A percentile compares a stretch with the other conserved stretches of the same genome.
Evolutionary conservation across 2,797 vertebrate species (phyloP).

Genomic region (Limosa lapponica): DNA sequence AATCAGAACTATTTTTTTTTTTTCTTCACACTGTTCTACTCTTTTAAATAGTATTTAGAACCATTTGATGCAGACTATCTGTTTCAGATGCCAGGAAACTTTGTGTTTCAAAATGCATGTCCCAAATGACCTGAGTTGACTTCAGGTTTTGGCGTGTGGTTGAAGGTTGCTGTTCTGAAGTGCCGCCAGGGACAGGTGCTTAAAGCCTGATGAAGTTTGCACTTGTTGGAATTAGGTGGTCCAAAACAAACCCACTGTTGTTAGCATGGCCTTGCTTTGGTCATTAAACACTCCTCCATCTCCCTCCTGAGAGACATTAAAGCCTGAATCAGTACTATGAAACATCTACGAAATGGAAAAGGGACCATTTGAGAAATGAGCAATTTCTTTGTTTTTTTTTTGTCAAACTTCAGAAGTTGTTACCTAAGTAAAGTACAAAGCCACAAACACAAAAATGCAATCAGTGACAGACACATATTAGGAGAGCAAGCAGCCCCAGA

Average conservation of each 20-base stretch:
- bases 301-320: neutral
- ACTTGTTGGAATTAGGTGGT: neutral
- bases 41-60: neutral
- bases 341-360: neutral
- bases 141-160: neutral
- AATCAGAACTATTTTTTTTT: neutral
- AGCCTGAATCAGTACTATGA: neutral
- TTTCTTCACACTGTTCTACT: neutral
- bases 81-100: neutral
- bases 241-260: neutral
- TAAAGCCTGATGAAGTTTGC: neutral
- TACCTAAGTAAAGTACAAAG: neutral
- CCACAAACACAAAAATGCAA: neutral
- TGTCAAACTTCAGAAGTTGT: neutral
- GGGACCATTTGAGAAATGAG: neutral
- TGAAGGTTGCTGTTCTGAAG: neutral
- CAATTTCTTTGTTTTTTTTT: neutral
- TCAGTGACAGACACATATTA: neutral
- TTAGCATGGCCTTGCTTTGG: neutral
- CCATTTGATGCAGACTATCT: neutral
- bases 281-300: accelerated
- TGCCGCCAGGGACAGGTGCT: neutral
- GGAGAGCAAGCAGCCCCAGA: neutral
- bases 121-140: neutral
- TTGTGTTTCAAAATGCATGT: neutral